Evolutionary conservation across 2,888 invertebrate species (phyloP).

Genomic region (Disparrhopalites patrizii): DNA sequence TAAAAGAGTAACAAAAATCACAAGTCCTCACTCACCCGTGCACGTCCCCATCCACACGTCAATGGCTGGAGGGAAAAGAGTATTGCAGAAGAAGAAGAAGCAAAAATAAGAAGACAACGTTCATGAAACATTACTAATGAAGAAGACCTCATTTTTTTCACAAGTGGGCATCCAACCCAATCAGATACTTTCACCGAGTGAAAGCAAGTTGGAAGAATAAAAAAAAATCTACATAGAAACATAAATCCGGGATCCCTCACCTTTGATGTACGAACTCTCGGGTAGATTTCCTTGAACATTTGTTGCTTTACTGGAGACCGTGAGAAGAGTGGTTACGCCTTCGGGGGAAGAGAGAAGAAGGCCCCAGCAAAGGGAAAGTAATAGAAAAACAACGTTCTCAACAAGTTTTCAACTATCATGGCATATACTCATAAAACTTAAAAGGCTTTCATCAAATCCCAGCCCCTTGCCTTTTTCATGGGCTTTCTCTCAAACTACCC

Average conservation of each 20-base stretch:
- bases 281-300: slow-evolving; percentile 48
- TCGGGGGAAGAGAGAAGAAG: too few relatives aligned
- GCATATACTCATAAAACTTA: too few relatives aligned
- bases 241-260: neutral
- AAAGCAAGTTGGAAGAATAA: neutral
- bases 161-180: too few relatives aligned
- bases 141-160: too few relatives aligned
- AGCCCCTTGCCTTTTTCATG: too few relatives aligned
- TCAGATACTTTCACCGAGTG: too few relatives aligned
- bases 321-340: slow-evolving; percentile 55
- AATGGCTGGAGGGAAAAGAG: slow-evolving; percentile 33
- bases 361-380: too few relatives aligned
- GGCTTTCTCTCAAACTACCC: too few relatives aligned
- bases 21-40: slow-evolving; percentile 49
- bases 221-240: neutral
- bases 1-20: neutral
- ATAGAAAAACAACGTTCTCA: too few relatives aligned
- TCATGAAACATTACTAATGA: too few relatives aligned
- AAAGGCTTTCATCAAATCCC: too few relatives aligned
- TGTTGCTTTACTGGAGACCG: slow-evolving; percentile 55
- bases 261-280: slow-evolving; percentile 27
- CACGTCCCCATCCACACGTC: slow-evolving; percentile 51
- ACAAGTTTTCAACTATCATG: too few relatives aligned
- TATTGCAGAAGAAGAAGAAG: neutral
- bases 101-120: neutral